phyloP scores from a whole-genome alignment of 2,797 vertebrate species.

The Chelon auratus region DNA sequence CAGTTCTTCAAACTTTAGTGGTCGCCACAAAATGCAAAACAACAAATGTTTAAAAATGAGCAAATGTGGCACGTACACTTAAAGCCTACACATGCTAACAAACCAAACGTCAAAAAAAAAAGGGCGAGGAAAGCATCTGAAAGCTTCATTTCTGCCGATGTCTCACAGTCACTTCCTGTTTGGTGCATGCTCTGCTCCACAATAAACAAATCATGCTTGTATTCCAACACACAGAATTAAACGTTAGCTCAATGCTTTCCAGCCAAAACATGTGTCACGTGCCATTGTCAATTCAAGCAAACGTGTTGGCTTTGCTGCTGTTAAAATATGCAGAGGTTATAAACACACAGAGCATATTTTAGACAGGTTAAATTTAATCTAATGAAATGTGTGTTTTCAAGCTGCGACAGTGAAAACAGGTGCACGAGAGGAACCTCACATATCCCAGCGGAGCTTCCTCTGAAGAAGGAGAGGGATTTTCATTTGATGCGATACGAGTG shows the following conservation, averaged over 20 bases:
- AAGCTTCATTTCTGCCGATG: neutral
- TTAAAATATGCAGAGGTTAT: neutral
- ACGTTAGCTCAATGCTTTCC: constrained; percentile 1
- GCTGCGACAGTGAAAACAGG: constrained; percentile 46
- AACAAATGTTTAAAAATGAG: neutral
- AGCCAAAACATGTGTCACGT: neutral
- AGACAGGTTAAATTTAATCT: neutral
- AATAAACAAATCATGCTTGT: constrained; percentile 27
- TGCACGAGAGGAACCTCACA: constrained; percentile 84
- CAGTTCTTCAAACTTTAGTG: too few relatives aligned
- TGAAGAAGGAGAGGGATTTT: constrained; percentile 79
- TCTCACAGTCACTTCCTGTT: neutral
- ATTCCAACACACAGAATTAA: neutral
- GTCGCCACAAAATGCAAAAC: neutral
- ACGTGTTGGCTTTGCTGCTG: neutral
- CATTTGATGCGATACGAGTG: constrained; percentile 61
- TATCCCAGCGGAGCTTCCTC: constrained; percentile 90
- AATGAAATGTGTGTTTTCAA: constrained; percentile 5
- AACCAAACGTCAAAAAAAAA: neutral
- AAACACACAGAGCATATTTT: neutral
- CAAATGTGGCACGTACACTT: neutral
- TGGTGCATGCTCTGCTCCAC: constrained; percentile 5
- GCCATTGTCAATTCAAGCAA: neutral
- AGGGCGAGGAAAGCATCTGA: neutral
- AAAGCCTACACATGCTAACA: neutral